Evolutionary conservation across 2,113 vertebrate genomes (phyloP).

Genomic region (Mesembrinibis cayennensis): DNA sequence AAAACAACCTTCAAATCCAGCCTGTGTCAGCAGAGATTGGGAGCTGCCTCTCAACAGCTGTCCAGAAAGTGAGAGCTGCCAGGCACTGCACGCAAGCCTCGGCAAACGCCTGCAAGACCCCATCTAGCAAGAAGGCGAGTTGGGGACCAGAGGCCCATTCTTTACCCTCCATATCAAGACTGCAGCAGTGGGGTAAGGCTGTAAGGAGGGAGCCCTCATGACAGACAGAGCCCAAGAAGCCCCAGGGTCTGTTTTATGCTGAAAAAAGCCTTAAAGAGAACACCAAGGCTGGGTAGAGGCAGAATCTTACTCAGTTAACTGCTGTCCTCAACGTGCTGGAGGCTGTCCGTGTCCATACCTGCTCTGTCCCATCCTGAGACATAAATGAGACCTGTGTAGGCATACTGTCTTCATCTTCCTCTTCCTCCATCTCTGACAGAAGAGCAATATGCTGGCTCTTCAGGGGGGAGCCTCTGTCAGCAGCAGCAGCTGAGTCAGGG

Average conservation of each 20-base stretch:
- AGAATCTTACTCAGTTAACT: not conserved
- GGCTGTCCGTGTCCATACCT: slow-evolving; percentile 54
- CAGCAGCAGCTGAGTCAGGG: slow-evolving; percentile 58
- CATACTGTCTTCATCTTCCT: slow-evolving; percentile 23
- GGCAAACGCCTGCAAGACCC: not conserved
- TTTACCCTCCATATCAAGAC: not conserved
- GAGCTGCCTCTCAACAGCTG: not conserved
- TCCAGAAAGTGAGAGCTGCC: not conserved
- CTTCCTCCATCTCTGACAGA: slow-evolving; percentile 69
- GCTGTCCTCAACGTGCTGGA: not conserved
- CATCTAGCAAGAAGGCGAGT: rapidly evolving
- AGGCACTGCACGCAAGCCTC: not conserved
- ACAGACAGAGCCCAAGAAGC: not conserved
- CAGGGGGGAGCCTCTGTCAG: slow-evolving; percentile 44
- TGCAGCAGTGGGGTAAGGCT: not conserved
- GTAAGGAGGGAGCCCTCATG: not conserved
- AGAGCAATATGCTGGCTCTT: slow-evolving; percentile 63
- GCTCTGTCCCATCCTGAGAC: slow-evolving; percentile 73
- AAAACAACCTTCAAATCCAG: not conserved
- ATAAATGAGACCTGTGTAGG: slow-evolving; percentile 70
- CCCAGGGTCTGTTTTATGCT: not conserved
- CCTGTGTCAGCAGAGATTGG: slow-evolving; percentile 4
- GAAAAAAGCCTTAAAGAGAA: not conserved
- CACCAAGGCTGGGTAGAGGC: not conserved
- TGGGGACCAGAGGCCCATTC: rapidly evolving